Base-by-base conservation (phyloP, 23 tunicate species). In the Halocynthia roretzi region DNA sequence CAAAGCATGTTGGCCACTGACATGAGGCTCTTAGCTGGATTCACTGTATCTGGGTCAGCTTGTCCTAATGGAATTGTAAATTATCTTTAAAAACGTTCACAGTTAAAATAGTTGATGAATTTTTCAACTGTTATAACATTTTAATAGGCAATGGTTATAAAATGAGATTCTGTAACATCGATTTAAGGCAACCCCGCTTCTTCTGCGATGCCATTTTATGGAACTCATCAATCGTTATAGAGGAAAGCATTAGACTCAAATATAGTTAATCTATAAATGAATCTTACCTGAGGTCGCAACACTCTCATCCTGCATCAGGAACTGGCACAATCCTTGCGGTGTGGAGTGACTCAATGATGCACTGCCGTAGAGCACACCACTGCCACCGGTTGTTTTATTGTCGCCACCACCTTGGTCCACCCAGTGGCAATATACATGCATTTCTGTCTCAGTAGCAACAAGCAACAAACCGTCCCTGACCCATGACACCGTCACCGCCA, bases 381-480 rank as follows among this genome's bases (percentile, higher is more conserved):
- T 52, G 8, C 62, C 14, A 8, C 22, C 71, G 57, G 54, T 21
- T 1, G 69, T 71, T 8, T 10, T 23, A 31, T 82, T 80, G 7
- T 70, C 62, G 4, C 44, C 44, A 31, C 44, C 44, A 4, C 44
- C 44, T 11, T 77, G 67, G 12, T 81, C 70, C 56, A 90, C 52
- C 97, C 97, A 90, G n/a, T 80, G 92, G 65, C 93, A 78, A 53
- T 82, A 92, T 8, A 92, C 90, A 85, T 83, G 84, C 92, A 92
- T 92, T 79, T 92, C 98, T 10, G 98, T 92, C 51, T 78, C 80
- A 6, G 87, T 92, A 5, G 89, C 98, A 62, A 92, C 92, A 62
- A 92, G 74, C 64, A 92, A 65, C 61, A 92, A 56, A 7, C 98
- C 98, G 70, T 80, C 98, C 49, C 87, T 53, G n/a, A 85, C 87